Conservation (phyloP, 2,888 invertebrate species). For the Calameuta filiformis region DNA sequence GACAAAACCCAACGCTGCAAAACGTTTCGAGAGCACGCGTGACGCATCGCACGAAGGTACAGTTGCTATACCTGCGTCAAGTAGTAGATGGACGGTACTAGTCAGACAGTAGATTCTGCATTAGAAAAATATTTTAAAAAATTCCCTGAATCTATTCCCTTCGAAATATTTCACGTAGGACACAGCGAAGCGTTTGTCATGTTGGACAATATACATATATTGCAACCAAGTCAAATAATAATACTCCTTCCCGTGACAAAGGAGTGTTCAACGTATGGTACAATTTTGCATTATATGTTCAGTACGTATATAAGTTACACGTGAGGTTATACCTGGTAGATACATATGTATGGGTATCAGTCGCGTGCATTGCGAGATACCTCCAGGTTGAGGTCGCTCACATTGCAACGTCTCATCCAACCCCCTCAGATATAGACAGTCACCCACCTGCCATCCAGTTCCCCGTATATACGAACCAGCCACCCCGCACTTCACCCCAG, state of each 20-base stretch:
- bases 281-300: slow-evolving; percentile 25
- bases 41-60: background rate
- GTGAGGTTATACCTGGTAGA: background rate
- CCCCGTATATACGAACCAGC: background rate
- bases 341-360: background rate
- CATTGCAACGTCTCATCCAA: background rate
- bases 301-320: background rate
- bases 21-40: background rate
- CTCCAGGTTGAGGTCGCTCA: background rate
- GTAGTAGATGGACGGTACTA: background rate
- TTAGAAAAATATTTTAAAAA: background rate
- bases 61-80: background rate
- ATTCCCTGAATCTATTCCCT: background rate
- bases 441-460: background rate
- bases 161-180: background rate
- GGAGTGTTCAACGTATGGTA: slow-evolving; percentile 23
- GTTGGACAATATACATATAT: background rate
- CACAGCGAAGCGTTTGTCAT: background rate
- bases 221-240: slow-evolving; percentile 1
- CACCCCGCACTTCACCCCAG: background rate
- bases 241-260: slow-evolving; percentile 11
- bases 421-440: background rate
- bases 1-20: background rate
- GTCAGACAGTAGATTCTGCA: background rate
- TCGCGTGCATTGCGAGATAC: slow-evolving; percentile 1